Base-by-base conservation (phyloP, 1,140 invertebrate species). In the Oreohelix idahoensis region DNA sequence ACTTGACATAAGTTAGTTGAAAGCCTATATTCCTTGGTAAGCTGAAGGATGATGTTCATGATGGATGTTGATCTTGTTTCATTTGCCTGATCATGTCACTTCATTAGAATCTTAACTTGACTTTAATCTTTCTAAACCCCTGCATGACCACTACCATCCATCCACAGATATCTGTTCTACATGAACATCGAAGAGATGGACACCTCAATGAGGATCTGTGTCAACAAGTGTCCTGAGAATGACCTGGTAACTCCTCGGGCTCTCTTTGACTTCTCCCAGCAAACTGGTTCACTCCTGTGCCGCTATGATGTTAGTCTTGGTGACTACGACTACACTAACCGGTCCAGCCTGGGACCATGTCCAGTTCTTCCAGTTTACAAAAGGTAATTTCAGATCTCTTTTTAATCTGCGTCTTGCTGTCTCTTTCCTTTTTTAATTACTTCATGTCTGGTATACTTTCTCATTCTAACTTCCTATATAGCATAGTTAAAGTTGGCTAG, bases 191-290 rank as follows among this genome's bases (percentile, higher is more conserved):
- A 93, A 80, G 94, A 97, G 89, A 93, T 97, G 0, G 94, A 94
- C 69, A 94, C 95, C 66, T 96, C 96, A 0, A 91, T 97, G 36
- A 96, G 97, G 93, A 95, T 98, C 84, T 98, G 97, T 93, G 97
- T 98, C 0, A 96, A 96, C 88, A 92, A 96, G 92, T 98, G 97
- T 93, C 97, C 97, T 0, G 94, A 95, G 84, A 94, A 92, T 84
- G 94, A 94, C 32, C 88, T 98, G 66, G 92, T 93, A 0, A 94
- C 92, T 29, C 92, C 95, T 20, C 89, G 92, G n/a, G 96, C 97
- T 77, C 92, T 98, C 20, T 93, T 95, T 85, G 89, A 94, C n/a
- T 98, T 96, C 94, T 96, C 96, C 86, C 93, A 93, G 79, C 93
- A 95, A 81, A 96, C 95, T 13, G 95, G 95, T 17, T 95, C 95